phyloP scores from a whole-genome alignment of 1,140 invertebrate species.

The Drosophila nebulosa region DNA sequence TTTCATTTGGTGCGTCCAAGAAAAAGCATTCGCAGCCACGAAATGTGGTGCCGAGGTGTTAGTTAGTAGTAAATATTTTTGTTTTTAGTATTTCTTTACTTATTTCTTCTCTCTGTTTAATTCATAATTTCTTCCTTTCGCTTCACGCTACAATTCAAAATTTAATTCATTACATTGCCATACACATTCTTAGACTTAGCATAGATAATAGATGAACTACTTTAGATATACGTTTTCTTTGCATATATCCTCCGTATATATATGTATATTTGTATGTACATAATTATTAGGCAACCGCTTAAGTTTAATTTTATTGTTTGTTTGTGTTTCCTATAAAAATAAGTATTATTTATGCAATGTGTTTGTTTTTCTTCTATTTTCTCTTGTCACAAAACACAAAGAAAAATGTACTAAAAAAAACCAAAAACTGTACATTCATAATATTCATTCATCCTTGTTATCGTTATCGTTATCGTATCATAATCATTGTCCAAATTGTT shows the following conservation, averaged over 20 bases:
- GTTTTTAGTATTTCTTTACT: conserved; percentile 8
- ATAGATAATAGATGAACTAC: conserved; percentile 48
- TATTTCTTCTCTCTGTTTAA: conserved; percentile 47
- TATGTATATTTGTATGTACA: conserved; percentile 59
- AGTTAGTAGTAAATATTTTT: conserved; percentile 24
- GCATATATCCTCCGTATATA: conserved; percentile 39
- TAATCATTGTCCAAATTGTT: conserved; percentile 37
- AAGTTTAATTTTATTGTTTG: conserved; percentile 52
- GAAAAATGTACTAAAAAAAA: conserved; percentile 65
- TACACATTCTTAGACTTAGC: conserved; percentile 62
- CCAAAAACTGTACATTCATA: conserved; percentile 66
- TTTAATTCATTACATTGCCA: conserved; percentile 65
- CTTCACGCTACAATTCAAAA: conserved; percentile 55
- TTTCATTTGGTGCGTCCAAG: conserved; percentile 19
- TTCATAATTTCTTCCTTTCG: conserved; percentile 39
- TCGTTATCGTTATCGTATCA: conserved; percentile 25
- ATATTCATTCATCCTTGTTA: conserved; percentile 9
- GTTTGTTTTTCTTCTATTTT: conserved; percentile 6
- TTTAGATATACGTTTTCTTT: conserved; percentile 41
- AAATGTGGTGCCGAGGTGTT: neutral
- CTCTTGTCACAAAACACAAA: conserved; percentile 38
- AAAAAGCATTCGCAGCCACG: conserved; percentile 11
- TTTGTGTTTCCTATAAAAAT: conserved; percentile 64
- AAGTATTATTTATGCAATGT: conserved; percentile 52
- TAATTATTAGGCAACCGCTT: conserved; percentile 77